Evolutionary conservation across 2,888 invertebrate species (phyloP), one percentile per base, ranked within the genome.

Genomic region (Trypoxylon attenuatum): DNA sequence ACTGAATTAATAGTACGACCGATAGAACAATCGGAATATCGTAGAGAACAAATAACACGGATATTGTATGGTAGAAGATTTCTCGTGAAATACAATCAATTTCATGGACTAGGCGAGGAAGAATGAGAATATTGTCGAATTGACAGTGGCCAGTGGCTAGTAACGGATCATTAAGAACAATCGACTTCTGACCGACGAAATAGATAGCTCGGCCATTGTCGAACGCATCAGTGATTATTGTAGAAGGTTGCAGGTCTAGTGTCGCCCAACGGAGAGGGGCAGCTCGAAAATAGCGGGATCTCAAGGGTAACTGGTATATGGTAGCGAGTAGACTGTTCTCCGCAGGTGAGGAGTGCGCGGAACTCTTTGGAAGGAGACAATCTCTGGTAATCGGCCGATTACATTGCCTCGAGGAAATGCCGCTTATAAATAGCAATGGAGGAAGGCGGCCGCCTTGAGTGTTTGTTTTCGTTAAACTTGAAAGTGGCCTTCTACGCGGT

Each of bases 381-480:
- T 41, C 16, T 41, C 16, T 41, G 5, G 13, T 41, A 27, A 6
- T 27, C 5, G 27, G 27, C 27, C 5, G 5, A n/a, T n/a, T n/a
- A n/a, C n/a, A 33, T 33, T 33, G 13, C 33, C n/a, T 13, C 3
- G n/a, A 4, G 33, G 33, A 33, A 33, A 4, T 6, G 1, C 33
- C 33, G 10, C 33, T 47, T 47, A 47, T 29, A 47, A 47, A 47
- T 27, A 47, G 47, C 47, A 19, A 29, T 2, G 18, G 47, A 4
- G 16, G 19, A n/a, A 18, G 27, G 29, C 6, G n/a, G 29, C 10
- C 2, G 18, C n/a, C 13, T 13, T 10, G 13, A 6, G 5, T 29
- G 47, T 47, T 47, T 47, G 29, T 29, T 47, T 29, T 18, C 27
- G 27, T 46, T 23, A 46, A 46, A 25, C 25, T 19, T 0, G 33